Conservation (phyloP, 2,113 vertebrate species). For the Epinephelus cyanopodus region DNA sequence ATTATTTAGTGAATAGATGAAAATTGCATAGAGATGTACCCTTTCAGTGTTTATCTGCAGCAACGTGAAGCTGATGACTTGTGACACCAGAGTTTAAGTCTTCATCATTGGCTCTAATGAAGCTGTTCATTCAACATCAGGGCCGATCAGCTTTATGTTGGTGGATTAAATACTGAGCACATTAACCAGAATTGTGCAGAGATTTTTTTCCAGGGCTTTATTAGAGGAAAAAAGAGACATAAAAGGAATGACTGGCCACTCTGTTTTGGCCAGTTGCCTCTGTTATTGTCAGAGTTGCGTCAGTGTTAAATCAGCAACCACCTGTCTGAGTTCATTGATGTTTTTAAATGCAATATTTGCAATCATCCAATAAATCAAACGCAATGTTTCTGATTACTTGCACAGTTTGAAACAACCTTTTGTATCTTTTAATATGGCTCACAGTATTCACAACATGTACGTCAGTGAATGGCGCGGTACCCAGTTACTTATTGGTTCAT, state of each 20-base stretch:
- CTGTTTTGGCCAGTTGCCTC: background rate
- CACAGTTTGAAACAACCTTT: background rate
- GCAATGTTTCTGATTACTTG: background rate
- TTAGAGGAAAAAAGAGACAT: background rate
- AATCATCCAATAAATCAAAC: background rate
- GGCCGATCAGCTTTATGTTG: constrained; percentile 26
- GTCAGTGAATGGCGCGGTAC: too few relatives aligned
- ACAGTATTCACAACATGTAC: too few relatives aligned
- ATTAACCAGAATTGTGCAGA: constrained; percentile 13
- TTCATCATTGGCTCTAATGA: constrained; percentile 59
- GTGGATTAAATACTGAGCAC: constrained; percentile 33
- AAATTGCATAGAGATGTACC: constrained; percentile 31
- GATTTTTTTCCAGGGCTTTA: background rate
- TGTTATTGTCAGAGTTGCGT: background rate
- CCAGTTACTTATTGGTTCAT: background rate
- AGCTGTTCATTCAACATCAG: constrained; percentile 55
- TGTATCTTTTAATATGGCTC: background rate
- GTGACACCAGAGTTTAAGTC: constrained; percentile 50
- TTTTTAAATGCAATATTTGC: too few relatives aligned
- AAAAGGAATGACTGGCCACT: background rate
- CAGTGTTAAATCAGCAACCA: background rate
- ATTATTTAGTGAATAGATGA: constrained; percentile 26
- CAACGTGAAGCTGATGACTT: constrained; percentile 53
- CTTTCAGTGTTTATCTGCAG: constrained; percentile 55
- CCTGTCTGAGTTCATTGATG: background rate